Conservation (phyloP, 2,113 vertebrate genomes). For the Phalacrocorax carbo region DNA sequence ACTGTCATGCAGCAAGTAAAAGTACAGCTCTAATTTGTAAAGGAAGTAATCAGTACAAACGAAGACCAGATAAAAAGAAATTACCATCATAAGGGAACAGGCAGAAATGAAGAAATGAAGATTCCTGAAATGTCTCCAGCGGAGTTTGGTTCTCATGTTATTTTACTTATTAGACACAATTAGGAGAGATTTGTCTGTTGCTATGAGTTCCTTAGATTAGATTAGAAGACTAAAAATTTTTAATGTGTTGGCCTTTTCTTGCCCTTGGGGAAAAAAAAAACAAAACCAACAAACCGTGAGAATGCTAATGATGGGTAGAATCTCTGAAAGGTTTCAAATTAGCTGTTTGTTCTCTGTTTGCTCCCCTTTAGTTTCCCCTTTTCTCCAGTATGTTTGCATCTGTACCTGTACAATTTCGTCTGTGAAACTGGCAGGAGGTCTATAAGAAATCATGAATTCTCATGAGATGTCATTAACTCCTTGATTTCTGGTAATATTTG, state of each 20-base stretch:
- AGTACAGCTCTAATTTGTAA: conserved; percentile 1
- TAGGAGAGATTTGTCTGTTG: conserved; percentile 13
- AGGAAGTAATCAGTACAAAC: conserved; percentile 35
- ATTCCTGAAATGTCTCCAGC: conserved; percentile 15
- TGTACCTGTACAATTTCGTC: background rate
- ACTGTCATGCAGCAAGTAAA: background rate
- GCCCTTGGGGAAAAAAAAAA: background rate
- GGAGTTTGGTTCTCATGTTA: conserved; percentile 9
- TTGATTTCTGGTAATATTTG: background rate
- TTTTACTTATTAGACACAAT: conserved; percentile 31
- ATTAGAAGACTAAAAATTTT: conserved; percentile 20
- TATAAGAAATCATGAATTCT: background rate
- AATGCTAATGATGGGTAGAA: background rate
- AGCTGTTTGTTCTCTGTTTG: background rate
- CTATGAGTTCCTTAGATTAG: conserved; percentile 11
- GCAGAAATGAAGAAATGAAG: conserved; percentile 20
- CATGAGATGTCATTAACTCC: background rate
- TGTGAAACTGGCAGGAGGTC: background rate
- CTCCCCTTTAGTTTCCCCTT: background rate
- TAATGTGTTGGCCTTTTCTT: background rate
- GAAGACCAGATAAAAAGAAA: conserved; percentile 49
- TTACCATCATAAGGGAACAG: background rate
- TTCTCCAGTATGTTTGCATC: background rate
- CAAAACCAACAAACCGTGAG: background rate
- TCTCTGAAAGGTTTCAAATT: background rate